Conservation (phyloP, 1,140 invertebrate species). For the Tetraneura akinire region DNA sequence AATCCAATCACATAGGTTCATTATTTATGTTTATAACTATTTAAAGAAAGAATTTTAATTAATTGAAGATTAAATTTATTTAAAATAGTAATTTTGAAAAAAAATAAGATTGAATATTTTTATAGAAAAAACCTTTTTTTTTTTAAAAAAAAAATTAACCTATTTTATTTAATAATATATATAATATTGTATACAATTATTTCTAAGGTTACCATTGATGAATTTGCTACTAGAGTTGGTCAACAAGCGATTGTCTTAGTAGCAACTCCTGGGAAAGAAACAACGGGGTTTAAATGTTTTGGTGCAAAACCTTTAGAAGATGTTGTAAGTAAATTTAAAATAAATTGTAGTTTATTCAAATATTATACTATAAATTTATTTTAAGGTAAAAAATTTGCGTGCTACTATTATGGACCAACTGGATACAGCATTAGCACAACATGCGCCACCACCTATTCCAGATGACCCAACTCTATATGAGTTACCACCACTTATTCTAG, state of each 20-base stretch:
- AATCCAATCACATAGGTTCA: too few species aligned
- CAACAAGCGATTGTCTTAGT: slow-evolving; percentile 95
- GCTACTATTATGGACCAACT: slow-evolving; percentile 92
- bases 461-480: slow-evolving; percentile 93
- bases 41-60: too few species aligned
- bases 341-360: slow-evolving; percentile 1
- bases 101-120: too few species aligned
- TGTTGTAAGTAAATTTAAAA: slow-evolving; percentile 67
- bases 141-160: too few species aligned
- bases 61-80: too few species aligned
- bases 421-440: slow-evolving; percentile 87
- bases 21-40: too few species aligned
- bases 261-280: slow-evolving; percentile 94
- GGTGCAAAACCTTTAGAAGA: slow-evolving; percentile 95
- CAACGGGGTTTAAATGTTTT: slow-evolving; percentile 94
- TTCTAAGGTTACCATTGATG: slow-evolving; percentile 88
- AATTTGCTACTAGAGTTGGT: slow-evolving; percentile 95
- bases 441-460: slow-evolving; percentile 87
- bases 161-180: too few species aligned
- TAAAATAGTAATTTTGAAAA: too few species aligned
- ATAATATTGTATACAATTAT: slow-evolving; percentile 15
- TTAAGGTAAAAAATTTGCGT: slow-evolving; percentile 78
- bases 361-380: background rate
- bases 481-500: slow-evolving; percentile 91
- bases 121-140: too few species aligned